Evolutionary conservation across 2,797 vertebrate genomes (phyloP), one percentile per base, ranked within the genome.

Genomic region (Karalla daura): DNA sequence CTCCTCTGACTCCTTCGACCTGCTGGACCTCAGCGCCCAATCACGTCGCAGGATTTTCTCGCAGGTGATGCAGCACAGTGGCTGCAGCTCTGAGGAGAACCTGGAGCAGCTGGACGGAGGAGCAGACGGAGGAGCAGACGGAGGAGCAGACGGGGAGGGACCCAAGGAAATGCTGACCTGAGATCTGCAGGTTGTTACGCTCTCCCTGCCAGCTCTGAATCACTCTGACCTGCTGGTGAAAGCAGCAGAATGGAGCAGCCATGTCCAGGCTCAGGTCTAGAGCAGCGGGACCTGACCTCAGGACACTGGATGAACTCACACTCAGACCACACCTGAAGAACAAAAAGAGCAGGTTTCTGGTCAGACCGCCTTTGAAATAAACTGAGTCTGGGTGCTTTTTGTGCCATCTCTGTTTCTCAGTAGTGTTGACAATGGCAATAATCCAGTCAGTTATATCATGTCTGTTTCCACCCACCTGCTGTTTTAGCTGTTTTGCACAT

Each of bases 1-100:
- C 50, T 94, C 94, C 15, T 91, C 87, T 0, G 94, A 95, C 52
- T 95, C 94, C 27, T 95, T 94, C 36, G 93, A 95, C 78, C 78
- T 92, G 14, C 74, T 94, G 36, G 93, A 95, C 73, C 84, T 94
- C 68, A 89, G 87, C 13, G 17, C 64, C 33, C 91, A 93, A 41
- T 78, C 87, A 23, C 89, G 70, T 14, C 63, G 66, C 45, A 83
- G 64, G 61, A 37, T 91, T 35, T 92, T 93, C 73, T 82, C 84
- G 3, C 76, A 59, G 11, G 73, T 58, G 17, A 44, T 25, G 64
- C 84, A 65, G 41, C 81, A 64, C 51, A 80, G 78, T 2, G 46
- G 56, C 13, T 86, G 82, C 69, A 89, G 89, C 83, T 93, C 91
- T 1, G 91, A 89, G 63, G 91, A 92, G 21, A 81, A 93, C 43